A percentile compares a stretch with the other conserved stretches of the same genome.
phyloP scores from a whole-genome alignment of 1,140 invertebrate genomes.

The Thaumetopoea pityocampa region DNA sequence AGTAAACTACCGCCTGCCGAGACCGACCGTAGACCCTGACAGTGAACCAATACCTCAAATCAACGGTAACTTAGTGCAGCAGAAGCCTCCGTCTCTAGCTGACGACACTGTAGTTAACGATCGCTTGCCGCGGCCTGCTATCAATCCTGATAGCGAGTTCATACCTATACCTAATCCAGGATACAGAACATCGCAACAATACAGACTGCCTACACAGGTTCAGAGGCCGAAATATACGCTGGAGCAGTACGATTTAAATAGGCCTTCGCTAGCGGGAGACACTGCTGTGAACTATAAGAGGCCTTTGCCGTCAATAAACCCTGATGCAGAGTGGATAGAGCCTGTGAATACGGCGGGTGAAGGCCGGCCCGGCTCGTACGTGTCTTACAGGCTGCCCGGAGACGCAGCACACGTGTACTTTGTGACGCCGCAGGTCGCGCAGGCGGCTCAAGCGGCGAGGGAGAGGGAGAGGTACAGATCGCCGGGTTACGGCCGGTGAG shows the following conservation, averaged over 20 bases:
- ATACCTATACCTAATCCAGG: conserved; percentile 73
- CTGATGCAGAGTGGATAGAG: conserved; percentile 81
- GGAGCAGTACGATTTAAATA: conserved; percentile 58
- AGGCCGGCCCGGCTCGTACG: conserved; percentile 75
- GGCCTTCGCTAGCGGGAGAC: conserved; percentile 76
- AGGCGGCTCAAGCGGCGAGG: no score
- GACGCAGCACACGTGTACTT: conserved; percentile 85
- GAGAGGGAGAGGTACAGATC: conserved; percentile 63
- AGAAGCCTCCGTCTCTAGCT: conserved; percentile 70
- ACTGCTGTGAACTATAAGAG: conserved; percentile 79
- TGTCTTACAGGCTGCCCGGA: conserved; percentile 82
- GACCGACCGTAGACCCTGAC: conserved; percentile 80
- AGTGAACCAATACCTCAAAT: conserved; percentile 60
- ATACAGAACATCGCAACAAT: conserved; percentile 60
- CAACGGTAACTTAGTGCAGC: conserved; percentile 39
- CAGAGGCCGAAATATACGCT: conserved; percentile 48
- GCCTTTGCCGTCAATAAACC: conserved; percentile 78
- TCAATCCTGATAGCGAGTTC: conserved; percentile 82
- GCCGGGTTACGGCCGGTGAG: conserved; percentile 69
- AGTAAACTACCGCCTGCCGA: conserved; percentile 78
- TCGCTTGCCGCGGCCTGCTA: conserved; percentile 74
- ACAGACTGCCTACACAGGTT: conserved; percentile 45
- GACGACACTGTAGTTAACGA: conserved; percentile 81
- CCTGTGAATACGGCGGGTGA: conserved; percentile 65
- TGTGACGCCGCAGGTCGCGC: conserved; percentile 82